Base-by-base conservation (phyloP, 2,797 vertebrate genomes). In the Chrosomus eos region DNA sequence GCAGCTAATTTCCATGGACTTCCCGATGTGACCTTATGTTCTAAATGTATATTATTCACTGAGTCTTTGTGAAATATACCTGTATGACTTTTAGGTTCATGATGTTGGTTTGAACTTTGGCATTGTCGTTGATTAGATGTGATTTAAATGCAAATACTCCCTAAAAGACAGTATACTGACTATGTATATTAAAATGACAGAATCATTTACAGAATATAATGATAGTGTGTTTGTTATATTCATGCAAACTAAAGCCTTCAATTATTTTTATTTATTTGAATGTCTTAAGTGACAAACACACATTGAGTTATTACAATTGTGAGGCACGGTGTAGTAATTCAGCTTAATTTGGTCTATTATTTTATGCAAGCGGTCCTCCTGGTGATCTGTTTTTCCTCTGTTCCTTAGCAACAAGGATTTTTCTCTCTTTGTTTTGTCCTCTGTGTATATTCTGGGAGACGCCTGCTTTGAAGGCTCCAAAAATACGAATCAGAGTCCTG, bases 351-450 rank as follows among this genome's bases (percentile, higher is more conserved):
- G 72, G 71, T 87, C 83, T 71, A 33, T 87, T 82, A 88, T 86
- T 74, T 88, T 75, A 80, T 76, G 76, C 70, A 71, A 62, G 77
- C 81, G 11, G 48, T 60, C 18, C 74, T 85, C 40, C 66, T 82
- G 82, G 26, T 86, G 80, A 80, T 72, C 72, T 81, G 86, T 88
- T 85, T 88, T 85, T 85, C 80, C 43, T 76, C 75, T 81, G 88
- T 89, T 89, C 53, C 88, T 82, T 85, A 89, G 88, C 88, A 89
- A 89, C 88, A 77, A 82, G 78, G 71, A 77, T 85, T 86, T 88
- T 71, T 87, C 80, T 86, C 67, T 70, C 80, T 87, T 83, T 85
- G 80, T 87, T 87, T 89, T 83, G 66, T 77, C 76, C 81, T 81
- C 66, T 48, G 62, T 83, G 81, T 81, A 74, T 82, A 86, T 87